Base-by-base conservation (phyloP, 2,797 vertebrate genomes). In the Acestrorhynchus altus region DNA sequence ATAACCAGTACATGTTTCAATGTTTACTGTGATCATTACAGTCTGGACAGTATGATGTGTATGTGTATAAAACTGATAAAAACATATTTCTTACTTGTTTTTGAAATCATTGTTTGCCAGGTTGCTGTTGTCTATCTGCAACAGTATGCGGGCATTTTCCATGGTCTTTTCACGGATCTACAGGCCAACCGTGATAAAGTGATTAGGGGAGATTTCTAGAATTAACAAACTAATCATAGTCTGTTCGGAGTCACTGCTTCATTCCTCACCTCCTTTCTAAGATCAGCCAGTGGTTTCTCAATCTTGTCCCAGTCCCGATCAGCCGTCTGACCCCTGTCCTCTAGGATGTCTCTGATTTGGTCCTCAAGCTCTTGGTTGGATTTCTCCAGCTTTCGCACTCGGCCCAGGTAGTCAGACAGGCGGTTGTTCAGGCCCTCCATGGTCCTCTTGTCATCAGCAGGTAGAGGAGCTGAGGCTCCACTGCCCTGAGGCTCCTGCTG, bases 21-120 rank as follows among this genome's bases (percentile, higher is more conserved):
- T n/a, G n/a, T n/a, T n/a, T n/a, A n/a, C n/a, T n/a, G n/a, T n/a
- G n/a, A n/a, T n/a, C n/a, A n/a, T n/a, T n/a, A n/a, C n/a, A n/a
- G n/a, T n/a, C n/a, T n/a, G n/a, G n/a, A n/a, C n/a, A n/a, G n/a
- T n/a, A n/a, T n/a, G n/a, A n/a, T n/a, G n/a, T n/a, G n/a, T n/a
- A n/a, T n/a, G n/a, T n/a, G n/a, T n/a, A n/a, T n/a, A n/a, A n/a
- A n/a, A n/a, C n/a, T n/a, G n/a, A n/a, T n/a, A n/a, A n/a, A n/a
- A n/a, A n/a, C n/a, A n/a, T n/a, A n/a, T n/a, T 10, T 12, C 94
- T 85, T 86, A 97, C 97, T 96, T 98, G 72, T 94, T 51, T 64
- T 89, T 93, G 28, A 97, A 95, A 87, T 98, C 96, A 0, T 94
- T 91, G 0, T 86, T 89, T 10, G 94, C 92, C 87, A 98, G 84